Evolutionary conservation across 2,113 vertebrate species (phyloP).

Genomic region (Petaurus breviceps): DNA sequence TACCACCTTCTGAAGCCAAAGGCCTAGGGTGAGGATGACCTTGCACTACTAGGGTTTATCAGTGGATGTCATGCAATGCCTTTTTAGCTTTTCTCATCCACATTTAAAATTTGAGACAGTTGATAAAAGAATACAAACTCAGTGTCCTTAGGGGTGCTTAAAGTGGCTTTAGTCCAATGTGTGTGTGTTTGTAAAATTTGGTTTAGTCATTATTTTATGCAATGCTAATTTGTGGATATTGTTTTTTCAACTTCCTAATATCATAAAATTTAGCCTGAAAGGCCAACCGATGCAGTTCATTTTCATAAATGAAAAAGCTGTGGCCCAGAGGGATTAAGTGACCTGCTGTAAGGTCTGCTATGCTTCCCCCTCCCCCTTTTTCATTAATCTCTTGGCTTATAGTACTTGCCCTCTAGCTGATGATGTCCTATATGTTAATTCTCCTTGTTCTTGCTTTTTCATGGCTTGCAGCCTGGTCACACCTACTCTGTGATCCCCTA

Average conservation of each 20-base stretch:
- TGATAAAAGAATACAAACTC: background rate
- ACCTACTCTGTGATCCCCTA: background rate
- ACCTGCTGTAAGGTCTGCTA: background rate
- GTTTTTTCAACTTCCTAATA: background rate
- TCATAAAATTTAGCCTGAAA: background rate
- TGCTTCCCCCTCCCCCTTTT: background rate
- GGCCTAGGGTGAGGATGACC: background rate
- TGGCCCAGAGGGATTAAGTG: slow-evolving; percentile 14
- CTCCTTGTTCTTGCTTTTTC: background rate
- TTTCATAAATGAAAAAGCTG: slow-evolving; percentile 31
- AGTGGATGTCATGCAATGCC: background rate
- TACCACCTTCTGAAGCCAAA: background rate
- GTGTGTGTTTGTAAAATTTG: background rate
- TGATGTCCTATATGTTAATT: background rate
- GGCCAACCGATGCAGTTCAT: background rate
- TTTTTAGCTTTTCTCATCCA: background rate
- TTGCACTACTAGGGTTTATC: background rate
- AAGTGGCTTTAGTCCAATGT: background rate
- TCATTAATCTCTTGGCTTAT: background rate
- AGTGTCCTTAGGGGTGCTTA: background rate
- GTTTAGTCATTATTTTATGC: background rate
- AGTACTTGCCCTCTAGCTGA: background rate
- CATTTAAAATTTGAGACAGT: background rate
- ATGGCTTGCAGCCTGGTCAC: background rate
- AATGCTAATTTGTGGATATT: background rate